Evolutionary conservation across 2,113 vertebrate genomes (phyloP).

Genomic region (Puntigrus tetrazona): DNA sequence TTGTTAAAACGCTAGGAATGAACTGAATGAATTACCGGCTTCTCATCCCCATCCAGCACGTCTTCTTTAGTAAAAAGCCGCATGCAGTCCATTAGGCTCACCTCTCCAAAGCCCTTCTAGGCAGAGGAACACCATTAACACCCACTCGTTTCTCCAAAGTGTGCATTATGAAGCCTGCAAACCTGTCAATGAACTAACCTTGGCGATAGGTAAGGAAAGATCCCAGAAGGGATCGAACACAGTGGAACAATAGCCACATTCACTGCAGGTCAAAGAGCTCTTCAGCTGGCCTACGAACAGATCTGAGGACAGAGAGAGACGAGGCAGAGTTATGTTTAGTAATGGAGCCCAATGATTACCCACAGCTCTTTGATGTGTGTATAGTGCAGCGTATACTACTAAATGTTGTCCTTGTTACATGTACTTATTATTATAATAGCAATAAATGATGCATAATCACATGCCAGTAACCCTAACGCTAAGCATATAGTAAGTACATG

Average conservation of each 20-base stretch:
- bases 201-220: constrained; percentile 93
- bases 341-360: background rate
- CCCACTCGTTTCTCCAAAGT: constrained; percentile 15
- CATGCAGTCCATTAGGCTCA: constrained; percentile 95
- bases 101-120: constrained; percentile 91
- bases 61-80: constrained; percentile 99
- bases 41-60: constrained; percentile 93
- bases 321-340: constrained; percentile 1
- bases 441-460: no score
- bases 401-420: no score
- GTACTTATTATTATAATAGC: no score
- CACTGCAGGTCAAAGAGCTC: constrained; percentile 94
- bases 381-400: no score
- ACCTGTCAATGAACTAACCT: constrained; percentile 75
- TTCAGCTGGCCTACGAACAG: constrained; percentile 96
- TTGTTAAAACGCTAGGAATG: background rate
- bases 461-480: no score
- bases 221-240: constrained; percentile 99
- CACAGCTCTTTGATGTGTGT: background rate
- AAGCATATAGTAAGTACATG: no score
- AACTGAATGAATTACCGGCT: constrained; percentile 80
- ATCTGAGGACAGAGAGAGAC: constrained; percentile 73
- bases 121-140: constrained; percentile 55
- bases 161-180: background rate
- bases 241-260: constrained; percentile 95